Base-by-base conservation (phyloP, 2,797 vertebrate species). In the Antennarius maculatus region DNA sequence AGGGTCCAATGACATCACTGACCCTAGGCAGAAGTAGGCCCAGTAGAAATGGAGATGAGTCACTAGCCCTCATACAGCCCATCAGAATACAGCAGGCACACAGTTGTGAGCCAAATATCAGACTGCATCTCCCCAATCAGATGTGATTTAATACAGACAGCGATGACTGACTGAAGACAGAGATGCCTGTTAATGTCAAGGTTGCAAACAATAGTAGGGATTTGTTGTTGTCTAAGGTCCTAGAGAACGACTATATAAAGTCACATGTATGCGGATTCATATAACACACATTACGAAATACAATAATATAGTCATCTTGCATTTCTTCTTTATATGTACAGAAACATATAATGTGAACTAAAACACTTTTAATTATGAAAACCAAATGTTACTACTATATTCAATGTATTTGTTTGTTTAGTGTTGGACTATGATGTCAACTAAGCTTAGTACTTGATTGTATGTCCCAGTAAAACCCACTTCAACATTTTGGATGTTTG, bases 31-130 rank as follows among this genome's bases (percentile, higher is more conserved):
- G 64, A 49, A 46, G 60, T 43, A 17, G 59, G 64, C 55, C 76
- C 81, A 17, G 67, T 76, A 80, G 76, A 76, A 79, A 75, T 52
- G 50, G 17, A 47, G 60, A 77, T 88, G 90, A 91, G 60, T 89
- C 90, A 90, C 62, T 71, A 13, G 64, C 61, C 17, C 79, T 47
- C 18, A 43, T 55, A 29, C 52, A 75, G 68, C 51, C 54, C 59
- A 63, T 71, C 71, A 74, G 58, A 70, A 79, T 80, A 52, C 70
- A 82, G 71, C 76, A 75, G 74, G 46, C 83, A 65, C 7, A n/a
- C 74, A 39, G 70, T 29, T 28, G 54, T 46, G 55, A 70, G 61
- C 63, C 12, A 8, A 61, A 61, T 61, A 71, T 51, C 57, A 43
- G 57, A 54, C 59, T 69, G 58, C 65, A 68, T 81, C 63, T 64